Conservation (phyloP, 1,140 invertebrate genomes). For the Bombus affinis region DNA sequence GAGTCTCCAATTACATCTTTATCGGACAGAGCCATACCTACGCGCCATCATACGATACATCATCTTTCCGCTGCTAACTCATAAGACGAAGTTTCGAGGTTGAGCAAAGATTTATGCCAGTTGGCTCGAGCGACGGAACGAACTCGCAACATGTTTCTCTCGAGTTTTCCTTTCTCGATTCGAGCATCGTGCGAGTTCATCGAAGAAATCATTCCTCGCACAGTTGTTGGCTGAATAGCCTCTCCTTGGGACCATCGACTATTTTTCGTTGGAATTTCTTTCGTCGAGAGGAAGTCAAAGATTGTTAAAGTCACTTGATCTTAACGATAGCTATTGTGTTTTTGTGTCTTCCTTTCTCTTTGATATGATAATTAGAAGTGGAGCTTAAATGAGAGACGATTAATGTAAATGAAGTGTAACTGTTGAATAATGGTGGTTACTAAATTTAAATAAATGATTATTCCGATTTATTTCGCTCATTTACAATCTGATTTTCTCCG, state of each 20-base stretch:
- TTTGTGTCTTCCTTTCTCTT: neutral
- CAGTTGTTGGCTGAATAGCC: slow-evolving; percentile 3
- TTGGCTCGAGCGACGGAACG: slow-evolving; percentile 25
- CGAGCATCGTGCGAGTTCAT: neutral
- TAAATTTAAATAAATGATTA: too few relatives aligned
- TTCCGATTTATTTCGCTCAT: too few relatives aligned
- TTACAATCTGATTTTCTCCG: too few relatives aligned
- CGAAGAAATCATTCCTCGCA: neutral
- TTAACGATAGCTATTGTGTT: neutral
- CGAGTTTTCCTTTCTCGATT: neutral
- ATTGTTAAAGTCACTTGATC: neutral
- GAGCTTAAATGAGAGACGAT: neutral
- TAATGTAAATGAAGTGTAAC: neutral
- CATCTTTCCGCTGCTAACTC: slow-evolving; percentile 50
- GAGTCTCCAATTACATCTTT: slow-evolving; percentile 68
- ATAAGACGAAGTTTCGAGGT: slow-evolving; percentile 59
- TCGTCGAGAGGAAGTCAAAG: neutral
- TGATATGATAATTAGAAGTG: neutral
- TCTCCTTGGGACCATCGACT: neutral
- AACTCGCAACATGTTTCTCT: slow-evolving; percentile 7
- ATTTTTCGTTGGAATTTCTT: neutral
- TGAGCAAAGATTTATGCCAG: slow-evolving; percentile 65
- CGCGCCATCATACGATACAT: slow-evolving; percentile 58
- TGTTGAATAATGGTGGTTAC: neutral
- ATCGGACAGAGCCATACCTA: slow-evolving; percentile 56